Percentiles rank a stretch among this genome's conserved stretches.
Conservation (phyloP, 2,797 vertebrate genomes). For the Mionectes olivaceus region DNA sequence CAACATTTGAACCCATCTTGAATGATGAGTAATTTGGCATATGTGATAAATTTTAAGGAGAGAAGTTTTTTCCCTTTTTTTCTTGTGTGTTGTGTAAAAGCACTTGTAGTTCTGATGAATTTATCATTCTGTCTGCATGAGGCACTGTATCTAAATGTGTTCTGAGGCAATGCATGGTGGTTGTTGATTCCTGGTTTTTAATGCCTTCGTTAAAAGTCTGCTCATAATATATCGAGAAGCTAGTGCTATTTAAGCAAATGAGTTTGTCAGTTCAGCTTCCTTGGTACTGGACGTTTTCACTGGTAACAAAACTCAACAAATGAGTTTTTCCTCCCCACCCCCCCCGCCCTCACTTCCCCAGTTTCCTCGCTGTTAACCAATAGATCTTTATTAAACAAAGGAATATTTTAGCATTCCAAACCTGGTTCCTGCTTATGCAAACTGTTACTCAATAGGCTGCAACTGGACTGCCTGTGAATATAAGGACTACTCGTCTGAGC, state of each 20-base stretch:
- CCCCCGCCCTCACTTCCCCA: not conserved
- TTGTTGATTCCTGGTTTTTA: conserved; percentile 70
- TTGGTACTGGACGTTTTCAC: conserved; percentile 56
- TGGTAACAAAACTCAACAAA: conserved; percentile 61
- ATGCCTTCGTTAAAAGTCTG: conserved; percentile 73
- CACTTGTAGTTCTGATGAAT: conserved; percentile 74
- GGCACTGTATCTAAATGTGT: conserved; percentile 81
- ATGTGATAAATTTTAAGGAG: conserved; percentile 55
- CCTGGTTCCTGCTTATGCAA: conserved; percentile 49
- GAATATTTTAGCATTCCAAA: conserved; percentile 71
- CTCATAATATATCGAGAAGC: conserved; percentile 61
- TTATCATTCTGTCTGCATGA: conserved; percentile 87
- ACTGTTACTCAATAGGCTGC: not conserved
- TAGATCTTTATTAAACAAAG: conserved; percentile 69
- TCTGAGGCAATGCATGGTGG: conserved; percentile 87
- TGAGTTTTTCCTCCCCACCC: not conserved
- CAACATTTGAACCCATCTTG: conserved; percentile 58
- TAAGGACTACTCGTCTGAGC: not conserved
- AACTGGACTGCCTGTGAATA: not conserved
- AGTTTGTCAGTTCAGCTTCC: conserved; percentile 54
- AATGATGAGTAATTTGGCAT: conserved; percentile 62
- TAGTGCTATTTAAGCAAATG: conserved; percentile 56
- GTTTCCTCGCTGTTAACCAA: conserved; percentile 56
- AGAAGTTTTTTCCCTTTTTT: conserved; percentile 80
- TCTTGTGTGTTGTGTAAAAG: conserved; percentile 77